phyloP scores from a whole-genome alignment of 1,140 invertebrate genomes.

The Alviniconcha marisindica region DNA sequence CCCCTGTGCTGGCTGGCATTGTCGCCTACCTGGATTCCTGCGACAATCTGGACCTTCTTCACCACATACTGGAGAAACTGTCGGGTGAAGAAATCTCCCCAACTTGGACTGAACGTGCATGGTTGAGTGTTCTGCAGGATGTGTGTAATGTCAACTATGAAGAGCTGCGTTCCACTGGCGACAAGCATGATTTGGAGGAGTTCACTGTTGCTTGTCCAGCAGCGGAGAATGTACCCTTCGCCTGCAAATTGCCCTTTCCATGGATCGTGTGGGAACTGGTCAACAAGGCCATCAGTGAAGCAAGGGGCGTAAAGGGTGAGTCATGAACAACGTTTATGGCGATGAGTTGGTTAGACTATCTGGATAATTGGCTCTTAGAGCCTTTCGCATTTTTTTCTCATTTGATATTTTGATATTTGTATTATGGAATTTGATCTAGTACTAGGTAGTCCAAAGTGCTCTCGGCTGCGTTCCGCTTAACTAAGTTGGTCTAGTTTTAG shows the following conservation, averaged over 20 bases:
- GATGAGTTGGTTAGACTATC: too few relatives aligned
- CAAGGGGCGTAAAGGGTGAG: not conserved
- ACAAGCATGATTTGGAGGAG: constrained; percentile 48
- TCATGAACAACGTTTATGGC: too few relatives aligned
- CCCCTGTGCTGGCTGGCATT: constrained; percentile 62
- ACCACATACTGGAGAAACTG: not conserved
- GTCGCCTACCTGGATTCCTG: constrained; percentile 63
- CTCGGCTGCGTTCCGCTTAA: too few relatives aligned
- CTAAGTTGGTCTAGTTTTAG: too few relatives aligned
- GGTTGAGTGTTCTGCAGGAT: constrained; percentile 11
- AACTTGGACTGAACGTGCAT: not conserved
- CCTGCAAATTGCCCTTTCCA: constrained; percentile 56
- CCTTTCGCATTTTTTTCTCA: too few relatives aligned
- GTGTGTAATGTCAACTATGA: constrained; percentile 42
- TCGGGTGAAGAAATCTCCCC: not conserved
- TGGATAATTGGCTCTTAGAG: too few relatives aligned
- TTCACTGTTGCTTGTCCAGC: constrained; percentile 47
- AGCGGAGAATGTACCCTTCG: constrained; percentile 37
- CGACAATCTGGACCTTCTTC: constrained; percentile 61
- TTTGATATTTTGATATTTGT: too few relatives aligned
- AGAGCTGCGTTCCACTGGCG: constrained; percentile 44
- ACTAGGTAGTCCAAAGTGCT: too few relatives aligned
- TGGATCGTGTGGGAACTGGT: constrained; percentile 59
- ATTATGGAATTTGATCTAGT: too few relatives aligned
- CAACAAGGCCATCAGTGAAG: constrained; percentile 40